Conservation (phyloP, 1,140 invertebrate species). For the Drosophila bocki region DNA sequence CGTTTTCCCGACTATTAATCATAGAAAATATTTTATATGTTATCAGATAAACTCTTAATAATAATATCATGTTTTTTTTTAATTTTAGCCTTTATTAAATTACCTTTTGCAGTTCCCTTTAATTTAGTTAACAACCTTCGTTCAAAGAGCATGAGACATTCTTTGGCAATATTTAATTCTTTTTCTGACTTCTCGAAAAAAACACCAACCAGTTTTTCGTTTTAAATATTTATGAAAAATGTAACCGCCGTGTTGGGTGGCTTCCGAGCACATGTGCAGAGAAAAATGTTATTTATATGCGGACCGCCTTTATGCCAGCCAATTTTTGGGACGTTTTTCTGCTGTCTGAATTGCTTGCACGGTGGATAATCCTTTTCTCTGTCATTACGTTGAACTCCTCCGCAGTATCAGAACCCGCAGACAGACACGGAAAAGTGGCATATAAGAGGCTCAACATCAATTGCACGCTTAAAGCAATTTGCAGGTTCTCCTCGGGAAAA, state of each 20-base stretch:
- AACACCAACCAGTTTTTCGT: background rate
- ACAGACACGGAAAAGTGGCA: background rate
- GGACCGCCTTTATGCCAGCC: constrained; percentile 47
- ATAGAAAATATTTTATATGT: background rate
- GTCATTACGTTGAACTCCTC: background rate
- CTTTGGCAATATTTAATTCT: constrained; percentile 16
- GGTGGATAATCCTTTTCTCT: constrained; percentile 49
- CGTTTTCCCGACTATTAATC: background rate
- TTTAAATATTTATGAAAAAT: constrained; percentile 37
- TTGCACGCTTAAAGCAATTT: constrained; percentile 70
- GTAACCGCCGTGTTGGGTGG: background rate
- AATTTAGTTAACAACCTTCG: background rate
- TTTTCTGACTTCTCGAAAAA: background rate
- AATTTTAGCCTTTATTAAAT: background rate
- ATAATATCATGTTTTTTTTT: too few relatives aligned
- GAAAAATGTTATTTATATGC: constrained; percentile 61
- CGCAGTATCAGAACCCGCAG: background rate
- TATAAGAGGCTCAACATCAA: constrained; percentile 37
- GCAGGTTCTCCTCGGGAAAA: constrained; percentile 37
- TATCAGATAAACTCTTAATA: background rate
- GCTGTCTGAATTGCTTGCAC: constrained; percentile 2
- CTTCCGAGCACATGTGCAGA: constrained; percentile 21
- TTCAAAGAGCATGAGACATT: background rate
- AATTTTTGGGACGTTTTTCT: background rate
- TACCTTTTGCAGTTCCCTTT: background rate